These are phyloP conservation scores for Oreochromis grahami DNA, from an alignment of 2,797 vertebrate species.

Conservation along the genomic window DNA sequence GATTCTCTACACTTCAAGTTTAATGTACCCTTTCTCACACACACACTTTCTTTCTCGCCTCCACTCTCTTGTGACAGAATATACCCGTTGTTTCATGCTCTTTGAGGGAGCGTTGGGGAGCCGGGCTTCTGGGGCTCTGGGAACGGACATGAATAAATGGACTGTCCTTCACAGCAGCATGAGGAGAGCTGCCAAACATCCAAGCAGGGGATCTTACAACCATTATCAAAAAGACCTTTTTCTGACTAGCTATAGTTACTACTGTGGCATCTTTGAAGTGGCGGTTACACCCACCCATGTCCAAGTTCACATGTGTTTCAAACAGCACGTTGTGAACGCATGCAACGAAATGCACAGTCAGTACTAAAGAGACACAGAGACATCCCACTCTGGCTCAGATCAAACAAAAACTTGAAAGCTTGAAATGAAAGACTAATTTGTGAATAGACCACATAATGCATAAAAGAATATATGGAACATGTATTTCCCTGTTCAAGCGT, in stretches of 20 bases:
- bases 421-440: constrained; percentile 19
- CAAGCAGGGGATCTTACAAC: constrained; percentile 49
- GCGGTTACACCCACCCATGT: not conserved
- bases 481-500: not conserved
- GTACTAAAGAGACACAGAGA: not conserved
- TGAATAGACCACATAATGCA: constrained; percentile 2
- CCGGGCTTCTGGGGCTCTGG: constrained; percentile 49
- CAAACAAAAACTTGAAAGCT: constrained; percentile 34
- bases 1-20: constrained; percentile 25
- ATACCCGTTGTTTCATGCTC: constrained; percentile 60
- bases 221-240: constrained; percentile 59
- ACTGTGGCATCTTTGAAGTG: constrained; percentile 1
- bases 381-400: not conserved
- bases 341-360: not conserved
- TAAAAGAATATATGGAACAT: constrained; percentile 1
- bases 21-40: constrained; percentile 6
- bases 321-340: not conserved
- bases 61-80: constrained; percentile 53
- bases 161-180: constrained; percentile 61
- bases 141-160: constrained; percentile 66
- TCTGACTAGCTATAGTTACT: constrained; percentile 16
- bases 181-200: constrained; percentile 50
- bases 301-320: constrained; percentile 3
- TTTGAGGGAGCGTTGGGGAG: constrained; percentile 46
- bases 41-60: not conserved